Conservation (phyloP, 64 coral and sea anemone genomes). For the Catalaphyllia jardinei region DNA sequence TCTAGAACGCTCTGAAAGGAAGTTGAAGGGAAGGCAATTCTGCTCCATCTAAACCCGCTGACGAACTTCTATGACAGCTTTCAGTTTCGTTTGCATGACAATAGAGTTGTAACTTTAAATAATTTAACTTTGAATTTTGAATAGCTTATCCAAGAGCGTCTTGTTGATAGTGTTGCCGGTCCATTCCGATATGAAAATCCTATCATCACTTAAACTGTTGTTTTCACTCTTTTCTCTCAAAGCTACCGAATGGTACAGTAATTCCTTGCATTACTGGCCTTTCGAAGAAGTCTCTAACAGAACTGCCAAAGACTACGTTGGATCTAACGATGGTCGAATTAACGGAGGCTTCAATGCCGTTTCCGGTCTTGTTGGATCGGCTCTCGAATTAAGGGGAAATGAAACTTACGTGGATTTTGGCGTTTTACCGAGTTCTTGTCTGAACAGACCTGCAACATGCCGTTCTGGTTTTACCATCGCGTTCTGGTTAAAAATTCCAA, state of each 20-base stretch:
- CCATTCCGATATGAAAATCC: not conserved
- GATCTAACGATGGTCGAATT: slow-evolving; percentile 67
- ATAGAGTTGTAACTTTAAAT: not conserved
- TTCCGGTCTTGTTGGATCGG: slow-evolving; percentile 75
- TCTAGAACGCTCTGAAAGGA: not conserved
- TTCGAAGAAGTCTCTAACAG: slow-evolving; percentile 61
- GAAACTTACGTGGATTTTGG: slow-evolving; percentile 67
- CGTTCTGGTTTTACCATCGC: slow-evolving; percentile 61
- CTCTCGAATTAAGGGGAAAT: slow-evolving; percentile 49
- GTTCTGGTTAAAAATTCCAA: slow-evolving; percentile 81
- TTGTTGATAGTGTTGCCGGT: not conserved
- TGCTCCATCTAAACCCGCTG: not conserved
- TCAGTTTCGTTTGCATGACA: slow-evolving; percentile 5
- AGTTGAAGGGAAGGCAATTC: not conserved
- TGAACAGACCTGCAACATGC: slow-evolving; percentile 61
- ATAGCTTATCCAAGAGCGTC: not conserved
- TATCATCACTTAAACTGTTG: slow-evolving; percentile 31
- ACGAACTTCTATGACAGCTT: not conserved
- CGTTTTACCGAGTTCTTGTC: slow-evolving; percentile 57
- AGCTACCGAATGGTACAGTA: slow-evolving; percentile 79
- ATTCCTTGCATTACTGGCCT: slow-evolving; percentile 80
- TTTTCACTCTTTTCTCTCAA: slow-evolving; percentile 47
- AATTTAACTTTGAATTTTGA: not conserved
- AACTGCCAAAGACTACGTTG: slow-evolving; percentile 51
- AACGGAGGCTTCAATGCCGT: slow-evolving; percentile 45